Evolutionary conservation across 2,888 invertebrate genomes (phyloP).

Genomic region (Bruchidius siliquastri): DNA sequence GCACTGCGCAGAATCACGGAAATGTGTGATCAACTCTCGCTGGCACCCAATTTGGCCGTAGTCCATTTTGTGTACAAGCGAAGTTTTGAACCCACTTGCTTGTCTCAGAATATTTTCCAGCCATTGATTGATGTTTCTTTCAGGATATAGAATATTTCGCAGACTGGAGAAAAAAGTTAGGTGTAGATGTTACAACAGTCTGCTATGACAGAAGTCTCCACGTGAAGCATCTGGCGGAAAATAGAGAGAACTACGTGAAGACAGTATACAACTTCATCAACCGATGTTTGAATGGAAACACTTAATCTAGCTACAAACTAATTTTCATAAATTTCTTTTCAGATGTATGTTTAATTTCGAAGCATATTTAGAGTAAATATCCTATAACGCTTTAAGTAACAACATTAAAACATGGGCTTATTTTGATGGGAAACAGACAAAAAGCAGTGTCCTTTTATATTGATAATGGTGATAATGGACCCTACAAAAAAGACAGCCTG

Average conservation of each 20-base stretch:
- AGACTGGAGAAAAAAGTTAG: conserved; percentile 53
- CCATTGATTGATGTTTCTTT: conserved; percentile 16
- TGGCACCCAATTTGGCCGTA: no score
- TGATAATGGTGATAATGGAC: no score
- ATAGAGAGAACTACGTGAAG: conserved; percentile 58
- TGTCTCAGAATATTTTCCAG: no score
- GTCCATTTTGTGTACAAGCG: no score
- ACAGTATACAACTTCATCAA: conserved; percentile 58
- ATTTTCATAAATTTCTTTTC: neutral
- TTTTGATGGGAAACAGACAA: no score
- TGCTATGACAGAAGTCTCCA: conserved; percentile 71
- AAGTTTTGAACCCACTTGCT: no score
- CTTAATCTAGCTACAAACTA: conserved; percentile 17
- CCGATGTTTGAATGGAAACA: conserved; percentile 50
- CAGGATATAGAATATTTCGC: conserved; percentile 66
- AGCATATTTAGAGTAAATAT: neutral
- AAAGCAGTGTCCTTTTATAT: no score
- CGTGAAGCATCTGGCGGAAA: conserved; percentile 64
- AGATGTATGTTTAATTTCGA: neutral
- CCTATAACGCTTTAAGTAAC: neutral
- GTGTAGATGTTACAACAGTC: conserved; percentile 57
- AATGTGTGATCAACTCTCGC: no score
- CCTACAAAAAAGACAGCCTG: no score
- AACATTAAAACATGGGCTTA: neutral
- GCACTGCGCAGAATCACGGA: no score